These are phyloP conservation scores for Bombus cullumanus DNA, from an alignment of 1,140 invertebrate genomes.

Conservation along the genomic window DNA sequence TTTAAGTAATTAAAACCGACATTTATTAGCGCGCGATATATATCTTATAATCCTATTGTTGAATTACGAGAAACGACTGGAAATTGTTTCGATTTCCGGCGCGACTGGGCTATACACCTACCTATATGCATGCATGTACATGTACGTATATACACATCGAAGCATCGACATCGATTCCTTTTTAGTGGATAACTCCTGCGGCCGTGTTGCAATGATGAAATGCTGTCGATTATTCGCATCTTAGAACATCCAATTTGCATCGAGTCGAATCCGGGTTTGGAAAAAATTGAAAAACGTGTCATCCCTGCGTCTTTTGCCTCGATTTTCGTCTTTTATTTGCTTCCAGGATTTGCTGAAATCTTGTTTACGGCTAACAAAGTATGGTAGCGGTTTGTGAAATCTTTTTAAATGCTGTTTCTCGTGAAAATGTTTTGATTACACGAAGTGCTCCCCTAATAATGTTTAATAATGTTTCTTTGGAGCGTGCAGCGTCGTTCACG, in stretches of 20 bases:
- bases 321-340: neutral
- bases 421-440: neutral
- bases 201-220: conserved; percentile 50
- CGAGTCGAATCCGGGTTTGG: conserved; percentile 13
- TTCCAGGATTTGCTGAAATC: too few relatives aligned
- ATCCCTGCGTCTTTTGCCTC: neutral
- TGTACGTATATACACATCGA: neutral
- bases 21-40: neutral
- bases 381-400: neutral
- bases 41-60: conserved; percentile 4
- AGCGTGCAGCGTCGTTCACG: too few relatives aligned
- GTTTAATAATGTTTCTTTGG: neutral
- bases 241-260: conserved; percentile 67
- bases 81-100: neutral
- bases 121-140: too few relatives aligned
- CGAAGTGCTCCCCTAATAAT: neutral
- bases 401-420: neutral
- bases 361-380: neutral
- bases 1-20: neutral
- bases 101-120: neutral
- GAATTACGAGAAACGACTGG: neutral
- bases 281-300: neutral
- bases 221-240: conserved; percentile 63
- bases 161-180: conserved; percentile 57
- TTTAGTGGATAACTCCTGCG: conserved; percentile 59